A percentile compares a stretch with the other conserved stretches of the same genome.
Evolutionary conservation across 2,888 invertebrate genomes (phyloP).

Genomic region (Mimumesa dahlbomi): DNA sequence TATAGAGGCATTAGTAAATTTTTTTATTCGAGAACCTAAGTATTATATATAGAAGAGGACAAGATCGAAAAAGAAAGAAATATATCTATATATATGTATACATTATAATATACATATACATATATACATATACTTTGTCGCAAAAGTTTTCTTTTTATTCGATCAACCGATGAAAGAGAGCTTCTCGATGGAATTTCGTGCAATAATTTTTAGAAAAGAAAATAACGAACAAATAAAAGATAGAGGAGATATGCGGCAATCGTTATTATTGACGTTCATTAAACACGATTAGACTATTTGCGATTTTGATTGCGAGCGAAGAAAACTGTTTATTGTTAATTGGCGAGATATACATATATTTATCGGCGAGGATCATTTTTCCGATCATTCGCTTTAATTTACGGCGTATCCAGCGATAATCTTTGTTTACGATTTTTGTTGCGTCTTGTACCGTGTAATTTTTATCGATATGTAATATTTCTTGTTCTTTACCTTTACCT

Average conservation of each 20-base stretch:
- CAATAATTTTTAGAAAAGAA: conserved; percentile 36
- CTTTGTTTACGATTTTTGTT: conserved; percentile 38
- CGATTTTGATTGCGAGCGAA: conserved; percentile 11
- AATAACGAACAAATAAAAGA: too few relatives aligned
- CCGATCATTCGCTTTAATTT: conserved; percentile 39
- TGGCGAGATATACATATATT: conserved; percentile 39
- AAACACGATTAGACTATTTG: neutral
- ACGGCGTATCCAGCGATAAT: conserved; percentile 35
- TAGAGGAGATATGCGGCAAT: too few relatives aligned
- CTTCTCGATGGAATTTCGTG: conserved; percentile 30
- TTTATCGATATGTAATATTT: conserved; percentile 54
- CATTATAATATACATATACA: too few relatives aligned
- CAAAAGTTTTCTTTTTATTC: conserved; percentile 8
- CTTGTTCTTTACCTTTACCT: conserved; percentile 58
- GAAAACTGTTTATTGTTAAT: conserved; percentile 49
- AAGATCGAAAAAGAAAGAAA: conserved; percentile 39
- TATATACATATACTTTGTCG: conserved; percentile 27
- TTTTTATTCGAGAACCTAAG: conserved; percentile 34
- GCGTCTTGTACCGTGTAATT: conserved; percentile 55
- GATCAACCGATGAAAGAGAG: conserved; percentile 3
- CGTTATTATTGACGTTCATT: conserved; percentile 22
- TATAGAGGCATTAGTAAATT: conserved; percentile 53
- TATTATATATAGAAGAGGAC: conserved; percentile 35
- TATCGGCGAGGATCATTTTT: conserved; percentile 36
- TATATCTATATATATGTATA: conserved; percentile 25